phyloP scores from a whole-genome alignment of 1,140 invertebrate genomes.

The Saxidomus purpurata region DNA sequence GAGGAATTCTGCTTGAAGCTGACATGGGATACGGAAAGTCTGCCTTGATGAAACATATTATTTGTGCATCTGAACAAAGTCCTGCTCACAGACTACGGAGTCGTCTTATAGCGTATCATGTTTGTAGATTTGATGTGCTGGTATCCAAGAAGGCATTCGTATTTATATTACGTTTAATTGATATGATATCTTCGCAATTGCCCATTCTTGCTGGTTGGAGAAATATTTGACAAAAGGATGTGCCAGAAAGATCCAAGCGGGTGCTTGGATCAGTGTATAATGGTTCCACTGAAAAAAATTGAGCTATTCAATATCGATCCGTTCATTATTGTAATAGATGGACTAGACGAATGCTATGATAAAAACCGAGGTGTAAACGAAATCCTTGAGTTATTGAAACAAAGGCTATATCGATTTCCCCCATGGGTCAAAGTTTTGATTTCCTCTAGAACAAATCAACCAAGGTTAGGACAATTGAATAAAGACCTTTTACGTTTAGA shows the following conservation, averaged over 20 bases:
- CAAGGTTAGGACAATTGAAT: not conserved
- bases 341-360: conserved; percentile 18
- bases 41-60: not conserved
- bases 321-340: conserved; percentile 4
- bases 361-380: not conserved
- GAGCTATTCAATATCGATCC: not conserved
- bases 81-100: not conserved
- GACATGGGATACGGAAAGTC: conserved; percentile 45
- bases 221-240: not conserved
- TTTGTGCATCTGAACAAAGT: not conserved
- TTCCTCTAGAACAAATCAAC: not conserved
- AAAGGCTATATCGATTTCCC: conserved; percentile 12
- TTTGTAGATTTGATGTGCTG: conserved; percentile 20
- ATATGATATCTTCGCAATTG: not conserved
- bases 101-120: not conserved
- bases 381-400: not conserved
- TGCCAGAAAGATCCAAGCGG: conserved; percentile 7
- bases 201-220: not conserved
- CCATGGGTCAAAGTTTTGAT: not conserved
- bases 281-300: not conserved
- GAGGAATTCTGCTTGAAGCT: conserved; percentile 12
- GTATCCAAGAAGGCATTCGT: not conserved
- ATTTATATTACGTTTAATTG: not conserved
- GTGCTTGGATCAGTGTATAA: conserved; percentile 4
- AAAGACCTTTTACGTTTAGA: not conserved